Evolutionary conservation across 2,797 vertebrate species (phyloP).

Genomic region (Salarias fasciatus): DNA sequence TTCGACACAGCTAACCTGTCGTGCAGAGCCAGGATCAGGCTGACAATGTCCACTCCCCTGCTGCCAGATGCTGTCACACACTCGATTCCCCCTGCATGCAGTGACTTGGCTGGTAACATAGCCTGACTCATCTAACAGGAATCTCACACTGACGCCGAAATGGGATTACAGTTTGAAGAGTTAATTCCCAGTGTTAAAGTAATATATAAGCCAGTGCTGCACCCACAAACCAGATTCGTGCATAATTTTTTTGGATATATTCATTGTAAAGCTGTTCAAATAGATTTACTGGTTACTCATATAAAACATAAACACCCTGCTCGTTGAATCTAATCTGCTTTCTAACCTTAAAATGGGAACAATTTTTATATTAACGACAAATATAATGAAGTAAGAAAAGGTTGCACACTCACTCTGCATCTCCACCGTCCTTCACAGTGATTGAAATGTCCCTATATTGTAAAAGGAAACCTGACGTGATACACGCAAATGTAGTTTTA

Average conservation of each 20-base stretch:
- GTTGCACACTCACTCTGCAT: neutral
- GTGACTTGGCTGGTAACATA: slow-evolving; percentile 54
- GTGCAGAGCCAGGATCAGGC: slow-evolving; percentile 54
- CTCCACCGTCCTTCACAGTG: neutral
- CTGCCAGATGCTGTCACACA: slow-evolving; percentile 63
- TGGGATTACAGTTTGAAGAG: slow-evolving; percentile 52
- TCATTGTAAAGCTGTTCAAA: too few relatives aligned
- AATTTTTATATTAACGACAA: too few relatives aligned
- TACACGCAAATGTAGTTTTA: too few relatives aligned
- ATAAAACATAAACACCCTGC: too few relatives aligned
- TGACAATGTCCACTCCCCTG: slow-evolving; percentile 65
- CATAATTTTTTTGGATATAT: neutral
- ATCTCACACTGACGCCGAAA: slow-evolving; percentile 51
- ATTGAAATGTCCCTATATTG: neutral
- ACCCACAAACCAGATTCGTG: slow-evolving; percentile 27
- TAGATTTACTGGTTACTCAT: too few relatives aligned
- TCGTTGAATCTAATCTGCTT: too few relatives aligned
- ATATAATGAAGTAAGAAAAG: neutral
- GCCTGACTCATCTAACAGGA: slow-evolving; percentile 69
- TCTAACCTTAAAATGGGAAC: too few relatives aligned
- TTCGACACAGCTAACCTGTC: slow-evolving; percentile 63
- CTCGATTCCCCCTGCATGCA: slow-evolving; percentile 57
- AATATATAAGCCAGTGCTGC: slow-evolving; percentile 15
- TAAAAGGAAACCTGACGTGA: neutral
- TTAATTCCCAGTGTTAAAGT: slow-evolving; percentile 47